phyloP scores from a whole-genome alignment of 1,140 invertebrate genomes.

The Drosophila lacertosa region DNA sequence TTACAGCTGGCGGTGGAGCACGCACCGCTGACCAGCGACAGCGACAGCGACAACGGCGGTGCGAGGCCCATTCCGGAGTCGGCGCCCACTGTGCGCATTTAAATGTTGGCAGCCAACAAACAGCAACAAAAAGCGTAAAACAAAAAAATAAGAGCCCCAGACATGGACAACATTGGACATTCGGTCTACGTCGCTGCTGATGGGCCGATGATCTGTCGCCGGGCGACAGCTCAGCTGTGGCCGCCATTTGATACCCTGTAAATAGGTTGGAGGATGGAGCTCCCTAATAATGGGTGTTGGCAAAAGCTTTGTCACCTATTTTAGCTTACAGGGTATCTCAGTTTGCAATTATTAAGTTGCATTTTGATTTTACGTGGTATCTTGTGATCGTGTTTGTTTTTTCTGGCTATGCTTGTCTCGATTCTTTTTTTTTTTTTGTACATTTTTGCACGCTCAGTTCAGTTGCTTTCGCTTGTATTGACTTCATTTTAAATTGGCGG shows the following conservation, averaged over 20 bases:
- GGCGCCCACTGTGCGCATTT: constrained; percentile 36
- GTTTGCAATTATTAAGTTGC: no score
- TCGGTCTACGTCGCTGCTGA: constrained; percentile 55
- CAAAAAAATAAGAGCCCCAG: not conserved
- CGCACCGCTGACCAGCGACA: constrained; percentile 55
- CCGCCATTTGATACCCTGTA: constrained; percentile 15
- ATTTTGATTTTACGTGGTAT: constrained; percentile 1
- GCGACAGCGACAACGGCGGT: constrained; percentile 27
- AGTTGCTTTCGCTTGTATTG: constrained; percentile 67
- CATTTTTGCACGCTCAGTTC: constrained; percentile 44
- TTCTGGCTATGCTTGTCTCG: not conserved
- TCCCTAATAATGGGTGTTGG: no score
- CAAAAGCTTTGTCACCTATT: no score
- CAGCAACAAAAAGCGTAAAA: constrained; percentile 23
- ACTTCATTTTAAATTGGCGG: constrained; percentile 83
- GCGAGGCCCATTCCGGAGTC: constrained; percentile 12
- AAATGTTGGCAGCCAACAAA: constrained; percentile 48
- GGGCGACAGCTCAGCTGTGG: constrained; percentile 32
- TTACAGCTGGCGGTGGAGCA: constrained; percentile 64
- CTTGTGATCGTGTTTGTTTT: not conserved
- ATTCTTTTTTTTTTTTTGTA: not conserved
- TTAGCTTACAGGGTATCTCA: not conserved
- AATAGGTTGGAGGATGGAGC: no score
- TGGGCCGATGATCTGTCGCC: constrained; percentile 65
- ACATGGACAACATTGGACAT: constrained; percentile 14